Evolutionary conservation across 2,113 vertebrate species (phyloP).

Genomic region (Microtus ochrogaster): DNA sequence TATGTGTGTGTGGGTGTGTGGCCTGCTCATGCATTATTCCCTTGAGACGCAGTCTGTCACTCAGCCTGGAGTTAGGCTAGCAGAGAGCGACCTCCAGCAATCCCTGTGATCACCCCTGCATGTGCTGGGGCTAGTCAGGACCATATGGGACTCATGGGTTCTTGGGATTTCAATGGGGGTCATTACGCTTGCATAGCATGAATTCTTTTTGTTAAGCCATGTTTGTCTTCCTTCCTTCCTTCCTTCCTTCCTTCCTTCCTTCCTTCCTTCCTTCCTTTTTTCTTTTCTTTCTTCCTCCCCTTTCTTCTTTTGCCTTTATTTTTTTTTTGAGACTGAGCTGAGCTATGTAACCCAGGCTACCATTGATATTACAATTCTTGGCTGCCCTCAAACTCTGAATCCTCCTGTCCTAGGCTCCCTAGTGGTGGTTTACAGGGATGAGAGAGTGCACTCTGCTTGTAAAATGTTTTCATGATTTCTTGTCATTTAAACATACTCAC

Average conservation of each 20-base stretch:
- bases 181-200: background rate
- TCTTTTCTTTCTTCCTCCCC: background rate
- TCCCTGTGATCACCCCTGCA: too few relatives aligned
- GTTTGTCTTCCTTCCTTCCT: too few relatives aligned
- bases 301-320: background rate
- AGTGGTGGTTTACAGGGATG: background rate
- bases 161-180: background rate
- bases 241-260: too few relatives aligned
- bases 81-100: background rate
- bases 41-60: background rate
- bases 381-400: background rate
- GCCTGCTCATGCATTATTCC: too few relatives aligned
- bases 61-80: background rate
- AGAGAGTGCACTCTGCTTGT: background rate
- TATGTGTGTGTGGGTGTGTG: too few relatives aligned
- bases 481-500: background rate
- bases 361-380: background rate
- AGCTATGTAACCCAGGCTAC: background rate
- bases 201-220: background rate
- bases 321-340: background rate
- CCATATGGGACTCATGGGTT: background rate
- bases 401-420: background rate
- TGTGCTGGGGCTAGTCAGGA: too few relatives aligned
- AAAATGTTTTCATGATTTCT: background rate
- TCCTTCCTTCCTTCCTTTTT: too few relatives aligned